These are phyloP conservation scores for Lampris megalopsis DNA, from an alignment of 2,113 vertebrate species.

Conservation along the genomic window DNA sequence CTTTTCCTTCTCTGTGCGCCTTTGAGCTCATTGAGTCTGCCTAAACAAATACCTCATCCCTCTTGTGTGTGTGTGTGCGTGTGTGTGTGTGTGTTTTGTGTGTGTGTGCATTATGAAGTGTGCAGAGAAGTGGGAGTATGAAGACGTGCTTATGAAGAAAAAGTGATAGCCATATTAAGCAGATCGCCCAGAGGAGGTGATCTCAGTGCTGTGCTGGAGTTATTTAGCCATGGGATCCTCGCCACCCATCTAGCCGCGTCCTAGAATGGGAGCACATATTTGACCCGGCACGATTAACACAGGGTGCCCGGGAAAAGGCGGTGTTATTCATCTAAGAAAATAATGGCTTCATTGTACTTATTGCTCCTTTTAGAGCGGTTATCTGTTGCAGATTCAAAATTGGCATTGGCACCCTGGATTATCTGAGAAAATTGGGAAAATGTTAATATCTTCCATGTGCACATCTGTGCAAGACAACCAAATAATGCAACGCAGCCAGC, in stretches of 20 bases:
- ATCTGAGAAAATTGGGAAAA: too few species aligned
- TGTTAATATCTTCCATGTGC: too few species aligned
- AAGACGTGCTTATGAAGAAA: slow-evolving; percentile 14
- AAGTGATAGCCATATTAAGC: slow-evolving; percentile 1
- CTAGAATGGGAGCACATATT: neutral
- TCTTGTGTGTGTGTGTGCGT: slow-evolving; percentile 21
- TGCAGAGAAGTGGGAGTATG: neutral
- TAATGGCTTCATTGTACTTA: too few species aligned
- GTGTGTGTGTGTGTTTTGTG: slow-evolving; percentile 15
- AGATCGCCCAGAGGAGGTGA: neutral
- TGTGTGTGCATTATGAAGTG: slow-evolving; percentile 16
- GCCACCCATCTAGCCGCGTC: neutral
- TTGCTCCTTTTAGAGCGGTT: too few species aligned
- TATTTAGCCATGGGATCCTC: neutral
- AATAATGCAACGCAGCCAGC: too few species aligned
- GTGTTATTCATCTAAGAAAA: too few species aligned
- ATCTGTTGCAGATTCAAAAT: too few species aligned
- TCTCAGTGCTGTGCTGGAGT: neutral
- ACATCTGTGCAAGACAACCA: too few species aligned
- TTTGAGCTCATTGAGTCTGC: slow-evolving; percentile 48
- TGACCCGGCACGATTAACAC: neutral
- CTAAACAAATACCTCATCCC: slow-evolving; percentile 66
- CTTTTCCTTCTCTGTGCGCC: slow-evolving; percentile 30
- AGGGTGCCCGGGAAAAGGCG: neutral
- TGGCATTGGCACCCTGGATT: too few species aligned